Percentiles rank a stretch among this genome's conserved stretches.
Conservation (phyloP, 2,113 vertebrate genomes). For the Acanthisitta chloris region DNA sequence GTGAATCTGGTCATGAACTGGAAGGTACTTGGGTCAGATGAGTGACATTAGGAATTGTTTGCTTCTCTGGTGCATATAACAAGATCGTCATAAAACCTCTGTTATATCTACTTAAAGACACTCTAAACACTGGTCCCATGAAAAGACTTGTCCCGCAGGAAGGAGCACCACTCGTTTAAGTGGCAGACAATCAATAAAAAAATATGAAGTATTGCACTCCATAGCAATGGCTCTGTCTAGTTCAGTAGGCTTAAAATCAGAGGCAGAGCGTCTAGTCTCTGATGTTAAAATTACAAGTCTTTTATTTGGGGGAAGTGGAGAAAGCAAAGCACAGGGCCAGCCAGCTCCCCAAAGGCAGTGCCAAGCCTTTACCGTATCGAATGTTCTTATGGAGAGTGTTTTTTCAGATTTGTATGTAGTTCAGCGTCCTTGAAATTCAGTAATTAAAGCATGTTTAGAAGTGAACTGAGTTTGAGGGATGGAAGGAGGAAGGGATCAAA, state of each 20-base stretch:
- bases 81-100: neutral
- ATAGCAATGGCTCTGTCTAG: neutral
- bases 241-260: neutral
- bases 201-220: neutral
- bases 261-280: neutral
- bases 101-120: neutral
- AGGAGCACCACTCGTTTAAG: neutral
- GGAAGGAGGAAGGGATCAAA: neutral
- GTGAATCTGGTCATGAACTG: neutral
- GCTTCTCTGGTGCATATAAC: neutral
- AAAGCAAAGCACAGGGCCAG: neutral
- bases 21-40: neutral
- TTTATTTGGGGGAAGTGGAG: neutral
- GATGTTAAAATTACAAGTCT: neutral
- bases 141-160: neutral
- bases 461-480: neutral
- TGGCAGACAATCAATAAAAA: neutral
- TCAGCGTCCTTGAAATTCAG: neutral
- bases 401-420: neutral
- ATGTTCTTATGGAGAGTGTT: neutral
- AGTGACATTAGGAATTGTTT: neutral
- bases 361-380: neutral
- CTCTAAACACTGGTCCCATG: rapidly evolving
- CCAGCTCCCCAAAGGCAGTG: neutral
- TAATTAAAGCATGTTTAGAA: neutral